A percentile compares a stretch with the other conserved stretches of the same genome.
These are phyloP conservation scores for Sapajus apella DNA, from an alignment of 2,113 vertebrate genomes.

Conservation along the genomic window DNA sequence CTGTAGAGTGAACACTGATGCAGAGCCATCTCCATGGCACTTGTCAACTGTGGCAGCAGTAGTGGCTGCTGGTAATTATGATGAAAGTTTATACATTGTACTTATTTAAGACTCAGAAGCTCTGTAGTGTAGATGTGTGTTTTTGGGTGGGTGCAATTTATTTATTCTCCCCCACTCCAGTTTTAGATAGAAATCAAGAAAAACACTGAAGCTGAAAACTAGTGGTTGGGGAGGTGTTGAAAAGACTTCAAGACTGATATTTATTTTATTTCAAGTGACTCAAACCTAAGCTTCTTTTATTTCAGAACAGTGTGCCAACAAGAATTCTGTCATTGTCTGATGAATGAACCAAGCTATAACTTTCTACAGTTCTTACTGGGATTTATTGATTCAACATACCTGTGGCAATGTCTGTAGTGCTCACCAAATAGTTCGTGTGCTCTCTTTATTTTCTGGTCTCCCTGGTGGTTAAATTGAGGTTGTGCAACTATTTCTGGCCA, in stretches of 20 bases:
- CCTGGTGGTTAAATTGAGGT: background rate
- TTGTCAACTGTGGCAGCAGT: background rate
- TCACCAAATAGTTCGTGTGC: background rate
- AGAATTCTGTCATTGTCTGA: background rate
- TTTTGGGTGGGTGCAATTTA: slow-evolving; percentile 36
- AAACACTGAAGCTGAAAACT: background rate
- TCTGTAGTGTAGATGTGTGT: slow-evolving; percentile 54
- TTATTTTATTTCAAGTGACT: background rate
- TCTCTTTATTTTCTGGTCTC: background rate
- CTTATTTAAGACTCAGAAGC: slow-evolving; percentile 50
- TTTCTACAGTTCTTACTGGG: background rate
- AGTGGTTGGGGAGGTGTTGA: background rate
- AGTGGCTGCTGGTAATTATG: slow-evolving; percentile 4
- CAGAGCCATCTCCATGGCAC: background rate
- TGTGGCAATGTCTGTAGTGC: background rate
- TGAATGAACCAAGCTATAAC: background rate
- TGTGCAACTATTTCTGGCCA: background rate
- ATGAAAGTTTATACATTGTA: slow-evolving; percentile 47
- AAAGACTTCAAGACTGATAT: background rate
- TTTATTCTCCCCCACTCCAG: background rate
- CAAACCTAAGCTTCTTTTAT: background rate
- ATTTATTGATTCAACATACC: background rate
- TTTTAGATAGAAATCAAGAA: slow-evolving; percentile 20
- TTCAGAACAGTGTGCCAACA: background rate
- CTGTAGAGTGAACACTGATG: background rate